phyloP scores from a whole-genome alignment of 2,113 vertebrate genomes.

The Chloropsis cyanopogon region DNA sequence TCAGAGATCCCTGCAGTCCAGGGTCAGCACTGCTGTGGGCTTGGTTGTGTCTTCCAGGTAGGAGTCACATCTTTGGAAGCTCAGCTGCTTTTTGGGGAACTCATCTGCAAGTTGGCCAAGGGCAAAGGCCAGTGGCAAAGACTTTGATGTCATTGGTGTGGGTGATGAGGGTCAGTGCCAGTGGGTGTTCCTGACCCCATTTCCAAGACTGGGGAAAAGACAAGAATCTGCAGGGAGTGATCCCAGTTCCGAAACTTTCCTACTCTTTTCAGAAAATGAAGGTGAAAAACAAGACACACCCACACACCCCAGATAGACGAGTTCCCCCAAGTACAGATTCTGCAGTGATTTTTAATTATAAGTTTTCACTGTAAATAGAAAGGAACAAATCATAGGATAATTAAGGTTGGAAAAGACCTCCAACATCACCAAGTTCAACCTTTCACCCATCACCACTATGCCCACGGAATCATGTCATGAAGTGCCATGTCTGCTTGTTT shows the following conservation, averaged over 20 bases:
- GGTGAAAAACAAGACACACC: neutral
- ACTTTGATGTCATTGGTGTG: neutral
- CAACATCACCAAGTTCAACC: neutral
- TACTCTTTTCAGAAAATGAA: neutral
- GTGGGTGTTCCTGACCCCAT: fast-evolving
- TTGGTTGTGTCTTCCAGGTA: neutral
- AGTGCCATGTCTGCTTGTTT: fast-evolving
- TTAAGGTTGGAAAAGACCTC: neutral
- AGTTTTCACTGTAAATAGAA: neutral
- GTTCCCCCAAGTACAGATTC: neutral
- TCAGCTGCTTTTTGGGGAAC: neutral
- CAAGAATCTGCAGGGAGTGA: neutral
- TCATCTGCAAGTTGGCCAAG: neutral
- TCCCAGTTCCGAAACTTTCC: neutral
- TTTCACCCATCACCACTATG: neutral
- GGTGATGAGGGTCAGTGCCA: neutral
- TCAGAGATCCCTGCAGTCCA: neutral
- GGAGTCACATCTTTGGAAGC: neutral
- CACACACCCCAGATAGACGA: fast-evolving
- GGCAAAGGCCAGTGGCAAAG: neutral
- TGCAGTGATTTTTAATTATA: neutral
- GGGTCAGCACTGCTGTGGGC: neutral
- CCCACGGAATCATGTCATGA: neutral
- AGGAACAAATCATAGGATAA: neutral
- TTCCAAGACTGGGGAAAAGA: neutral